A percentile compares a stretch with the other conserved stretches of the same genome.
Evolutionary conservation across 2,113 vertebrate species (phyloP).

Genomic region (Phrynosoma blainvillii): DNA sequence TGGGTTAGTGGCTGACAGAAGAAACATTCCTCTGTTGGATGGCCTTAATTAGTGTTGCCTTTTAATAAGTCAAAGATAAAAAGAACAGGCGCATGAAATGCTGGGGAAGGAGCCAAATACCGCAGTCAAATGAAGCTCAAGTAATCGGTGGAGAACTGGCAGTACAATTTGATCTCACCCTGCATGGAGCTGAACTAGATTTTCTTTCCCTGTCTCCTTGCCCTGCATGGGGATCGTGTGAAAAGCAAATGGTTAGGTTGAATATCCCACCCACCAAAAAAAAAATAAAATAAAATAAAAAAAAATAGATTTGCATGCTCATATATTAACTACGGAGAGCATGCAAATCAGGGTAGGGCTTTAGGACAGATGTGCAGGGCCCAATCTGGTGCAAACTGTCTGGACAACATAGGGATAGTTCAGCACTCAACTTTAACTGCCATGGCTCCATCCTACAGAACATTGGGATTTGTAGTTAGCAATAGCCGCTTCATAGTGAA

Average conservation of each 20-base stretch:
- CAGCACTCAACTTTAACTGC: no score
- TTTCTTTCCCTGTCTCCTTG: background rate
- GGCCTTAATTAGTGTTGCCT: background rate
- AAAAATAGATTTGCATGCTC: no score
- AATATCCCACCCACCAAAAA: no score
- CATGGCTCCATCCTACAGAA: no score
- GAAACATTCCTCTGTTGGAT: background rate
- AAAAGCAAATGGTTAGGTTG: background rate
- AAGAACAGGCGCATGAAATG: background rate
- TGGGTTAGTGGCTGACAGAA: no score
- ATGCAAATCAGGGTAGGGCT: background rate
- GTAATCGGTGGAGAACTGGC: background rate
- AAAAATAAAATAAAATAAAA: no score
- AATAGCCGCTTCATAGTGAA: no score
- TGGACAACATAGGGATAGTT: no score
- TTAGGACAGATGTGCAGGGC: no score
- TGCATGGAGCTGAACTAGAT: no score
- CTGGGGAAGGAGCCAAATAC: background rate
- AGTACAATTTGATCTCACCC: background rate
- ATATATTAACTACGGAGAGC: background rate
- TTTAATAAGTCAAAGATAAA: background rate
- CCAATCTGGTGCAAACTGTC: no score
- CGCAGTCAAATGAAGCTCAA: background rate
- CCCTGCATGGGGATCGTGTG: background rate
- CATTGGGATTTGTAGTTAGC: no score